Evolutionary conservation across 2,888 invertebrate species (phyloP).

Genomic region (Tipula unca): DNA sequence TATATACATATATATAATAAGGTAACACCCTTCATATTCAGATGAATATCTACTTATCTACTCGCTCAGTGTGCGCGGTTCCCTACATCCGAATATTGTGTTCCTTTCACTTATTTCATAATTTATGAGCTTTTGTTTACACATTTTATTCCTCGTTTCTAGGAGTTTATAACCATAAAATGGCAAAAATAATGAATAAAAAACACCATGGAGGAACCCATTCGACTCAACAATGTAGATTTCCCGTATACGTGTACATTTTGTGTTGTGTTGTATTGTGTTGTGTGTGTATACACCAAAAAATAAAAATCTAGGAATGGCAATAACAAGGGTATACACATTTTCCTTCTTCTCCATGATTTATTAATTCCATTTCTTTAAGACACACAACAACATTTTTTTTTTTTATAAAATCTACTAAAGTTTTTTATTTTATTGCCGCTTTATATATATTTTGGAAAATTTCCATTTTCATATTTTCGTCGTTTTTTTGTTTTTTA

Average conservation of each 20-base stretch:
- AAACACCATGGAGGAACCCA: not conserved
- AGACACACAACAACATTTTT: not conserved
- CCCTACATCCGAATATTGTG: not conserved
- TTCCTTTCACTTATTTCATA: not conserved
- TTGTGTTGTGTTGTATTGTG: not conserved
- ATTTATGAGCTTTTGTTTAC: not conserved
- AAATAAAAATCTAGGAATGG: not conserved
- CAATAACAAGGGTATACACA: not conserved
- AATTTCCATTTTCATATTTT: not conserved
- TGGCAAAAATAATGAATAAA: not conserved
- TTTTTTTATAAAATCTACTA: not conserved
- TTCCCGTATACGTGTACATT: not conserved
- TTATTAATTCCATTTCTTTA: not conserved
- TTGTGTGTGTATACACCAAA: too few relatives aligned
- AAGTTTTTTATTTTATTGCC: not conserved
- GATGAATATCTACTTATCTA: not conserved
- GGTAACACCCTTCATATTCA: not conserved
- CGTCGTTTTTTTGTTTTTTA: not conserved
- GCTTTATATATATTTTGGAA: not conserved
- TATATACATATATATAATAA: not conserved
- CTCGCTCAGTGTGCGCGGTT: not conserved
- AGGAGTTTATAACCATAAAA: not conserved
- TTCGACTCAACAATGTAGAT: not conserved
- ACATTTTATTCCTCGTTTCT: not conserved
- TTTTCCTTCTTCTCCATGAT: not conserved